phyloP scores from a whole-genome alignment of 2,888 invertebrate species.

The Ramazzottius varieornatus region DNA sequence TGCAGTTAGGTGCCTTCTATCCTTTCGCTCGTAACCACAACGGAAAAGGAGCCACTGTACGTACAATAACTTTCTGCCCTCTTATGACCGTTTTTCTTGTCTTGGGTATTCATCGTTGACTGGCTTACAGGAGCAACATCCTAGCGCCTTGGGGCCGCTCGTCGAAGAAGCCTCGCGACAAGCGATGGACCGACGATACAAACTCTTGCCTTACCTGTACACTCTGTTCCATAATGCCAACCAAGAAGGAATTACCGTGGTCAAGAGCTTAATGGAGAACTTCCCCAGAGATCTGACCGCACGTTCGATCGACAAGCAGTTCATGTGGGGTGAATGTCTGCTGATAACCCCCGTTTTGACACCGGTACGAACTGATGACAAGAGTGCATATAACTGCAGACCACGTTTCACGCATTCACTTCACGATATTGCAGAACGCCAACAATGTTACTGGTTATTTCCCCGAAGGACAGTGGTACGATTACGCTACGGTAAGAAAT shows the following conservation, averaged over 20 bases:
- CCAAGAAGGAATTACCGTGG: not conserved
- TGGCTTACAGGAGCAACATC: not conserved
- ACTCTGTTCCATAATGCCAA: not conserved
- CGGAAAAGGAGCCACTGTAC: conserved; percentile 7
- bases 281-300: conserved; percentile 6
- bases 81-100: not conserved
- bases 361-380: conserved; percentile 6
- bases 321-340: not conserved
- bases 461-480: not conserved
- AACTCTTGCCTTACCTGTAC: not conserved
- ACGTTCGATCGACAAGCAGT: not conserved
- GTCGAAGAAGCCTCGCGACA: not conserved
- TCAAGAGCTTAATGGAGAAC: not conserved
- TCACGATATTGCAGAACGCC: not conserved
- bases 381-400: not conserved
- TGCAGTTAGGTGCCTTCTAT: conserved; percentile 26
- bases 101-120: not conserved
- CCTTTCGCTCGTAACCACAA: conserved; percentile 23
- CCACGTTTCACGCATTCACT: not conserved
- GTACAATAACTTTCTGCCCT: not conserved
- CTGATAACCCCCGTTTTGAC: conserved; percentile 5
- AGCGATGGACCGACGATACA: not conserved
- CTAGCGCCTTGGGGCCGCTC: not conserved
- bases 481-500: not conserved
- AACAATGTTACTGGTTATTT: not conserved